phyloP scores from a whole-genome alignment of 2,888 invertebrate genomes.

The Cosmorhoe ocellata region DNA sequence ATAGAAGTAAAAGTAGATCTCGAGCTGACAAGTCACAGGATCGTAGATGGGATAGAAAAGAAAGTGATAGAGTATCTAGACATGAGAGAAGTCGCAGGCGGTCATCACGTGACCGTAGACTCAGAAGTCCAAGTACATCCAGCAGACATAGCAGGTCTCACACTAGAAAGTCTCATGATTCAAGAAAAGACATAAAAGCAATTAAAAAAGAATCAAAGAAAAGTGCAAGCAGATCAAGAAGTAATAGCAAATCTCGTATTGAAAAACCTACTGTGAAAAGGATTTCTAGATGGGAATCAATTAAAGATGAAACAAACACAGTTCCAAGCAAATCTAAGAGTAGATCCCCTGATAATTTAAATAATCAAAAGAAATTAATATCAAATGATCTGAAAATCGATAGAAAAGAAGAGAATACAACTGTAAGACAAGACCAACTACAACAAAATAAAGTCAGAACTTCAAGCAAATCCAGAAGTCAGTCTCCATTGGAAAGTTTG shows the following conservation, averaged over 20 bases:
- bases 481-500: background rate
- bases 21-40: constrained; percentile 19
- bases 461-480: background rate
- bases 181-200: constrained; percentile 5
- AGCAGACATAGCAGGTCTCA: constrained; percentile 13
- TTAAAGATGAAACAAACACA: no score
- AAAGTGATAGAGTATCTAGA: background rate
- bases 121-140: constrained; percentile 14
- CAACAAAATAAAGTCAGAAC: background rate
- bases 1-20: constrained; percentile 16
- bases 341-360: background rate
- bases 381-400: background rate
- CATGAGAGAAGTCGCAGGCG: constrained; percentile 1
- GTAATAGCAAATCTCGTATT: constrained; percentile 8
- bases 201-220: constrained; percentile 2
- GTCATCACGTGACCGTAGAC: constrained; percentile 14
- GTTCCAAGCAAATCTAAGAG: no score
- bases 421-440: background rate
- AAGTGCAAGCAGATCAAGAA: constrained; percentile 7
- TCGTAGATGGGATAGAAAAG: constrained; percentile 8
- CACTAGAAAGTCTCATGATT: constrained; percentile 15
- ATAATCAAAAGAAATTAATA: background rate
- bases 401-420: background rate
- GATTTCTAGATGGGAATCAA: no score
- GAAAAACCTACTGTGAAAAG: no score